These are phyloP conservation scores for Drosophila rhopaloa DNA, from an alignment of 1,140 invertebrate genomes.

Conservation along the genomic window DNA sequence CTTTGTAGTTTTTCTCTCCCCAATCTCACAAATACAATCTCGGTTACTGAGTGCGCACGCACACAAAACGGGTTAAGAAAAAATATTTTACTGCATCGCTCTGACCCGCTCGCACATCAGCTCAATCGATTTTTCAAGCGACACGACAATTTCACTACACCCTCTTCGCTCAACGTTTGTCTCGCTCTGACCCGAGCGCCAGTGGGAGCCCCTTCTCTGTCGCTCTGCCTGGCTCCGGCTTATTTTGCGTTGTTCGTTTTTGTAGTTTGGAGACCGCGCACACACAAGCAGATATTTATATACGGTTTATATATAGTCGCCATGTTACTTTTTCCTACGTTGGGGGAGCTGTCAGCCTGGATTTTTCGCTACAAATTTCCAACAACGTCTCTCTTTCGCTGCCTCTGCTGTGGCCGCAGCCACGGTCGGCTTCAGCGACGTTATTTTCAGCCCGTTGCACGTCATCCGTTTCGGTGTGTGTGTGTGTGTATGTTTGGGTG, in stretches of 20 bases:
- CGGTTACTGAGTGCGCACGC: conserved; percentile 55
- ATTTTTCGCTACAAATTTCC: conserved; percentile 63
- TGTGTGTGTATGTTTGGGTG: conserved; percentile 1
- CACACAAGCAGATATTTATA: conserved; percentile 24
- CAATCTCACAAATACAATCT: conserved; percentile 22
- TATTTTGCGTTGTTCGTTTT: conserved; percentile 67
- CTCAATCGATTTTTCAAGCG: conserved; percentile 80
- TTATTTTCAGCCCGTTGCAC: conserved; percentile 69
- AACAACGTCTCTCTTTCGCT: conserved; percentile 49
- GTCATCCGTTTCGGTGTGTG: conserved; percentile 54
- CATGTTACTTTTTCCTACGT: conserved; percentile 76
- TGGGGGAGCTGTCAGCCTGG: conserved; percentile 77
- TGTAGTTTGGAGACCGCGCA: conserved; percentile 46
- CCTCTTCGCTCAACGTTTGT: conserved; percentile 32
- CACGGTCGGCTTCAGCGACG: conserved; percentile 13
- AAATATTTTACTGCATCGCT: conserved; percentile 50
- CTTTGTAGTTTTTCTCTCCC: conserved; percentile 69
- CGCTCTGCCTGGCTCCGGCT: conserved; percentile 21
- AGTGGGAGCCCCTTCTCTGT: conserved; percentile 28
- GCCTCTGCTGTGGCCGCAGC: conserved; percentile 43
- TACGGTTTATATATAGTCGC: conserved; percentile 51
- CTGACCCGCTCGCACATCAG: conserved; percentile 58
- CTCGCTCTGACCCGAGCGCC: conserved; percentile 25
- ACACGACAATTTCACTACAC: conserved; percentile 75
- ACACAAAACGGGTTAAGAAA: conserved; percentile 73